Evolutionary conservation across 2,797 vertebrate genomes (phyloP).

Genomic region (Naso thynnoides): DNA sequence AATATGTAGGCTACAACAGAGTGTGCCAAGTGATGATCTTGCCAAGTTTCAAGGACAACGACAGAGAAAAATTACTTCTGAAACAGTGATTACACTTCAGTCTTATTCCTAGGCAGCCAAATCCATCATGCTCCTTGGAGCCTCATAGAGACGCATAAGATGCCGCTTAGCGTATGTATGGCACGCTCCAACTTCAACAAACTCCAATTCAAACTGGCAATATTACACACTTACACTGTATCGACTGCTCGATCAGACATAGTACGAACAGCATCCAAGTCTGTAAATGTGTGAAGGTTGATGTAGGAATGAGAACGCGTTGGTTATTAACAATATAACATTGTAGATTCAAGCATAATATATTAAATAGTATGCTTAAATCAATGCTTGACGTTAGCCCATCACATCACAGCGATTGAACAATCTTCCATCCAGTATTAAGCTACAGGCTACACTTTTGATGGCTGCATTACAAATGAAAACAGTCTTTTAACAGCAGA

Average conservation of each 20-base stretch:
- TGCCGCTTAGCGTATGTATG: too few relatives aligned
- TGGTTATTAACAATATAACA: constrained; percentile 18
- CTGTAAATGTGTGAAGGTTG: too few relatives aligned
- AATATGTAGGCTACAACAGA: constrained; percentile 1
- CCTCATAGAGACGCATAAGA: too few relatives aligned
- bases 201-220: too few relatives aligned
- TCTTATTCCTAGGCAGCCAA: too few relatives aligned
- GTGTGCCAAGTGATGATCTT: constrained; percentile 42
- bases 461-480: constrained; percentile 1
- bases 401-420: constrained; percentile 29
- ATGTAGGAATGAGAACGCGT: too few relatives aligned
- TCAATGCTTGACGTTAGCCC: background rate
- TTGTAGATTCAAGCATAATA: constrained; percentile 21
- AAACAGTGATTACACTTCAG: background rate
- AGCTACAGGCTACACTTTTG: constrained; percentile 11
- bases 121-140: too few relatives aligned
- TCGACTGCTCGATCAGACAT: too few relatives aligned
- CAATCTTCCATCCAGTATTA: constrained; percentile 31
- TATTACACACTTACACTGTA: too few relatives aligned
- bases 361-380: too few relatives aligned
- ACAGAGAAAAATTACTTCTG: constrained; percentile 17
- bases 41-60: constrained; percentile 64
- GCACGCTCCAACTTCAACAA: too few relatives aligned
- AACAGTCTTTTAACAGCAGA: background rate
- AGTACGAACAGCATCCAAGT: too few relatives aligned